A percentile compares a stretch with the other conserved stretches of the same genome.
These are phyloP conservation scores for Toxostoma redivivum DNA, from an alignment of 2,113 vertebrate genomes.

Conservation along the genomic window DNA sequence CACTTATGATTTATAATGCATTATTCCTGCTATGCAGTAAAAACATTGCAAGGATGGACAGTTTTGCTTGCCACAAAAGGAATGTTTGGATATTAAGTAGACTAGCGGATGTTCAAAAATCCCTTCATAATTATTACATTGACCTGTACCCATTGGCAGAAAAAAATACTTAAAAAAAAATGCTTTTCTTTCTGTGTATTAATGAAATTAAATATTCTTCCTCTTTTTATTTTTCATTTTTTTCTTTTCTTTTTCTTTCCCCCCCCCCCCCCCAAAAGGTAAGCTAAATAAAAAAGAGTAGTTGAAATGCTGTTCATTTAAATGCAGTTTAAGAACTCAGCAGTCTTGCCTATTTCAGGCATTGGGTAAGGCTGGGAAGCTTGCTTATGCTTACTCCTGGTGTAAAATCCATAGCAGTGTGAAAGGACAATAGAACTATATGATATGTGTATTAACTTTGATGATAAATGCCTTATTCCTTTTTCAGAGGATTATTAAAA, in stretches of 20 bases:
- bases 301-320: slow-evolving; percentile 3
- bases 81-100: slow-evolving; percentile 31
- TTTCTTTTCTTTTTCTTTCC: too few relatives aligned
- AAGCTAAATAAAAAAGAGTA: not conserved
- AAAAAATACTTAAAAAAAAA: not conserved
- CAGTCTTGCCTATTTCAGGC: not conserved
- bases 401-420: slow-evolving; percentile 38
- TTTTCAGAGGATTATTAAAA: slow-evolving; percentile 81
- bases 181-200: not conserved
- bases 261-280: not conserved
- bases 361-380: not conserved
- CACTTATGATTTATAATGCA: slow-evolving; percentile 44
- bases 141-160: not conserved
- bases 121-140: slow-evolving; percentile 34
- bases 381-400: slow-evolving; percentile 10
- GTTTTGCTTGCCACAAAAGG: not conserved
- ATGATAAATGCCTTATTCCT: slow-evolving; percentile 75
- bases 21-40: slow-evolving; percentile 4
- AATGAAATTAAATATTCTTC: not conserved
- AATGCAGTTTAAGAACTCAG: not conserved
- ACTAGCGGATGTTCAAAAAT: not conserved
- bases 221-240: not conserved
- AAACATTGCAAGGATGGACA: slow-evolving; percentile 3
- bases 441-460: slow-evolving; percentile 72
- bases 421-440: slow-evolving; percentile 66